Conservation (phyloP, 2,888 invertebrate genomes). For the Yponomeuta sedellus region DNA sequence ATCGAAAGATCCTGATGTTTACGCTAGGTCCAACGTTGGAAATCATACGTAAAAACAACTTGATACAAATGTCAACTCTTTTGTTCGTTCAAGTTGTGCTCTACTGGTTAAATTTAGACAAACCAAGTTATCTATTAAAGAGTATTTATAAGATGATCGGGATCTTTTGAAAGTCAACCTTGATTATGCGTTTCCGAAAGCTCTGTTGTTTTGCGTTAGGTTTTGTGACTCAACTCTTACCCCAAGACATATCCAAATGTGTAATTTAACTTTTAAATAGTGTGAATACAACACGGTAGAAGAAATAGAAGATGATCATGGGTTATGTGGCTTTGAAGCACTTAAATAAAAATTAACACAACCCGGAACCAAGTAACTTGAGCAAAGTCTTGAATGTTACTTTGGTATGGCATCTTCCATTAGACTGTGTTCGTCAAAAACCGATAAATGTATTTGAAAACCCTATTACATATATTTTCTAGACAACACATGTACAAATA, state of each 20-base stretch:
- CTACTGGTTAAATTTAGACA: too few species aligned
- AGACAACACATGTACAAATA: not conserved
- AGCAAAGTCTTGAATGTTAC: not conserved
- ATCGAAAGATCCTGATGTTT: not conserved
- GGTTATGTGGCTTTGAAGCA: too few species aligned
- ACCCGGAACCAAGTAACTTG: too few species aligned
- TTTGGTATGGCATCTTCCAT: not conserved
- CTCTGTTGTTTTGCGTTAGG: not conserved
- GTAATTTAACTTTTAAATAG: not conserved
- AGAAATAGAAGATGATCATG: not conserved
- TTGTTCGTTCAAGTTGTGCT: too few species aligned
- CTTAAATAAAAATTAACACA: too few species aligned
- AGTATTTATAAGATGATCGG: not conserved
- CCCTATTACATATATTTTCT: not conserved
- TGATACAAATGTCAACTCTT: too few species aligned
- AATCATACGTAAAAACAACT: too few species aligned
- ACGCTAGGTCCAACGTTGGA: not conserved
- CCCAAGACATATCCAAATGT: not conserved
- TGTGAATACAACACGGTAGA: not conserved
- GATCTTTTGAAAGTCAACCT: not conserved
- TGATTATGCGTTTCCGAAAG: not conserved
- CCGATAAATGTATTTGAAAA: not conserved
- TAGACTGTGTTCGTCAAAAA: not conserved
- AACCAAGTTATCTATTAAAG: not conserved
- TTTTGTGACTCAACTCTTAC: not conserved